Evolutionary conservation across 2,113 vertebrate species (phyloP).

Genomic region (Ploceus nigricollis): DNA sequence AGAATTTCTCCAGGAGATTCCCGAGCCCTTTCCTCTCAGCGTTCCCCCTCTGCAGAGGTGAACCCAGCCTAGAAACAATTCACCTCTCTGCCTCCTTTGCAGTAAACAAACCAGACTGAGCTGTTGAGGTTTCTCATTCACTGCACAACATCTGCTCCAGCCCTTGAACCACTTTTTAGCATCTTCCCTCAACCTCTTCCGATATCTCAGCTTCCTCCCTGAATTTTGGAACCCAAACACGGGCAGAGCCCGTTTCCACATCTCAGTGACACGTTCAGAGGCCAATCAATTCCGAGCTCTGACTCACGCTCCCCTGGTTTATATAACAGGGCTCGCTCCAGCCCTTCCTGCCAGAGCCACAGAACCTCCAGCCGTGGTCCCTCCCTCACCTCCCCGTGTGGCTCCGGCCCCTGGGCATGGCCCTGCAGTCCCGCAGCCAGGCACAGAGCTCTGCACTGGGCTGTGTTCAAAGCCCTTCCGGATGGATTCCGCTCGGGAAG

Average conservation of each 20-base stretch:
- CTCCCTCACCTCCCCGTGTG: neutral
- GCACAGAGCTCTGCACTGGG: neutral
- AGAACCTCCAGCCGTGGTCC: neutral
- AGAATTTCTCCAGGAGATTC: neutral
- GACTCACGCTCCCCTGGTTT: slow-evolving; percentile 16
- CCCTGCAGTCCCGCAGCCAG: neutral
- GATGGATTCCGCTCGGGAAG: neutral
- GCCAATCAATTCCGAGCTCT: neutral
- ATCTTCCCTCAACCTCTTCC: neutral
- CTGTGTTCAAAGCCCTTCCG: neutral
- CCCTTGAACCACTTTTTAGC: neutral
- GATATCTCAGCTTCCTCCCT: neutral
- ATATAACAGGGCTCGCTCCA: neutral
- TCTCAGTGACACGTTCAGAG: neutral
- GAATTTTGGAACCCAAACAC: neutral
- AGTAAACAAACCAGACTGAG: slow-evolving; percentile 16
- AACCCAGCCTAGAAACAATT: slow-evolving; percentile 4
- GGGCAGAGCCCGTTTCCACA: neutral
- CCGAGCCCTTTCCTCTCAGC: neutral
- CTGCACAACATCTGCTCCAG: slow-evolving; percentile 1
- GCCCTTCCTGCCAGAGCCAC: neutral
- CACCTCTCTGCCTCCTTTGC: neutral
- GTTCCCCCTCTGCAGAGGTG: neutral
- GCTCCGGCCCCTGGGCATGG: neutral
- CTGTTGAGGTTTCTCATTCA: neutral